Conservation (phyloP, 2,797 vertebrate genomes). For the Squalus acanthias region DNA sequence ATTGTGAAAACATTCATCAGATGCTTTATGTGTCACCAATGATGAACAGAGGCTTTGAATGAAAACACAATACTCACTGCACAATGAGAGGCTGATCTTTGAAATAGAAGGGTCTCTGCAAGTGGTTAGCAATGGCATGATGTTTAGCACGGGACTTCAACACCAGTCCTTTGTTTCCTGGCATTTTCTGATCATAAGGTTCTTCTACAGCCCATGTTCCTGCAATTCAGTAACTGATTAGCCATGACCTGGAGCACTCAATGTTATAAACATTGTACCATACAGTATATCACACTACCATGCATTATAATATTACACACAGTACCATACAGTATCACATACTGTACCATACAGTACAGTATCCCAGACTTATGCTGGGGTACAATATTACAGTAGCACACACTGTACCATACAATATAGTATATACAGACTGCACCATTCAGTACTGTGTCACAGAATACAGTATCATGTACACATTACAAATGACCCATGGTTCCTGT, state of each 20-base stretch:
- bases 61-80: conserved; percentile 47
- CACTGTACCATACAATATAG: not conserved
- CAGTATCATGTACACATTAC: not conserved
- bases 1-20: not conserved
- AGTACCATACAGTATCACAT: not conserved
- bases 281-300: not conserved
- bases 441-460: not conserved
- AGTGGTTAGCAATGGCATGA: conserved; percentile 48
- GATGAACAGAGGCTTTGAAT: not conserved
- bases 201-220: conserved; percentile 51
- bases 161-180: conserved; percentile 50
- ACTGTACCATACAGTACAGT: not conserved
- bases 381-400: not conserved
- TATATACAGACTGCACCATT: not conserved
- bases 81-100: conserved; percentile 46
- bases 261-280: not conserved
- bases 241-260: not conserved
- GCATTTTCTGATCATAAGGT: conserved; percentile 37
- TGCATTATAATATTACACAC: not conserved
- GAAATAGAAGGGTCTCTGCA: conserved; percentile 45
- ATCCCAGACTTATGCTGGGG: not conserved
- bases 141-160: conserved; percentile 51
- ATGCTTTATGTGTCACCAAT: not conserved
- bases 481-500: not conserved
- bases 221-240: not conserved